Evolutionary conservation across 2,888 invertebrate genomes (phyloP).

Genomic region (Synergus itoensis): DNA sequence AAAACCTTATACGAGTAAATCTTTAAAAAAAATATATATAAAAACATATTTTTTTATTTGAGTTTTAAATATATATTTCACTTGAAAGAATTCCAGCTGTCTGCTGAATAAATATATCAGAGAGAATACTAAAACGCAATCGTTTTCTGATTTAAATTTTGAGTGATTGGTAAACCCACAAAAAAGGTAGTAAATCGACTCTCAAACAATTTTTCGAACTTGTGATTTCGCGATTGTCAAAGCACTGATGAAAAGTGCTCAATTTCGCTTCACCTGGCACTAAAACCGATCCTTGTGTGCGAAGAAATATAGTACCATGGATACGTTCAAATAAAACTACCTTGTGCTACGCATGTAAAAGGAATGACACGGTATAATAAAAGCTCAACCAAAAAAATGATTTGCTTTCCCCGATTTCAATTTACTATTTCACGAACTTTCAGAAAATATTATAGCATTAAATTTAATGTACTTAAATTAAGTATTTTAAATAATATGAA

Average conservation of each 20-base stretch:
- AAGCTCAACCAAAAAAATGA: not conserved
- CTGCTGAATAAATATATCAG: not conserved
- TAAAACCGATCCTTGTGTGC: not conserved
- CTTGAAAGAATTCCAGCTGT: not conserved
- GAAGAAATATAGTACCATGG: not conserved
- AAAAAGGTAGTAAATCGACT: not conserved
- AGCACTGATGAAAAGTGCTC: constrained; percentile 12
- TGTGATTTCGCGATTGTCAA: not conserved
- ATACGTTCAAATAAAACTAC: constrained; percentile 5
- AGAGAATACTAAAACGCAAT: not conserved
- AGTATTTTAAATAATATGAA: too few species aligned
- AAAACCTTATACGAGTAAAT: not conserved
- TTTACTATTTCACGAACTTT: not conserved
- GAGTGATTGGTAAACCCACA: not conserved
- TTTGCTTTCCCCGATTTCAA: constrained; percentile 15
- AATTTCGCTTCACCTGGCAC: constrained; percentile 9
- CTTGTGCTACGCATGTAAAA: not conserved
- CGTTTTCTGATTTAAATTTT: constrained; percentile 7
- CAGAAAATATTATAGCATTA: not conserved
- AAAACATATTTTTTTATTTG: not conserved
- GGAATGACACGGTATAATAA: not conserved
- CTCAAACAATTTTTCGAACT: constrained; percentile 5
- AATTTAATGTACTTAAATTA: too few species aligned
- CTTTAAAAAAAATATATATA: not conserved
- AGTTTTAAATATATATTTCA: not conserved